Base-by-base conservation (phyloP, 2,113 vertebrate species). In the Daphoenositta chrysoptera region DNA sequence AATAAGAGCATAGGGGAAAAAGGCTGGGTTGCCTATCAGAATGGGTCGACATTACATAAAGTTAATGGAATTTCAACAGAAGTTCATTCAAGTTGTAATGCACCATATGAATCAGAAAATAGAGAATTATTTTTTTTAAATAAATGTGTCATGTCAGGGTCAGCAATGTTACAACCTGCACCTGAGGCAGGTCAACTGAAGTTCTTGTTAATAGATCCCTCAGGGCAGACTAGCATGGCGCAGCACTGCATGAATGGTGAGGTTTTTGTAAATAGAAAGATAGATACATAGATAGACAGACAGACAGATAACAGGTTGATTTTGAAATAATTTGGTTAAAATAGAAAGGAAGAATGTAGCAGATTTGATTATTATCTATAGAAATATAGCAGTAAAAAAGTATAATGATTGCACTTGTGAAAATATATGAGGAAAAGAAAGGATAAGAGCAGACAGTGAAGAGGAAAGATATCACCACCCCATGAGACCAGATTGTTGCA, bases 251-350 rank as follows among this genome's bases (percentile, higher is more conserved):
- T 44, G 15, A 33, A 65, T 30, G 9, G 27, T 31, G 14, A 24
- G 6, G 4, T 10, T 64, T 71, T 56, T 40, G 58, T 20, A 44
- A 51, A 60, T 30, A 51, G 56, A 81, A 10, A 23, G 19, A 16
- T 4, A 30, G 33, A 16, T 5, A 30, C 26, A 44, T 7, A 56
- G 27, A 24, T 3, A n/a, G 23, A 44, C 1, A 23, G n/a, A 48
- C 2, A 21, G n/a, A 18, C 0, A 28, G 24, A 19, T 0, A 28
- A 33, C 8, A 40, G n/a, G 14, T 19, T 81, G 33, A 51, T 51
- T 58, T 66, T n/a, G 23, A 33, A 66, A 73, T 15, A 37, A 58
- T 66, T 81, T 58, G 10, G 9, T 45, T 73, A 23, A 44, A 66
- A 66, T 20, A 1, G 19, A 66, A 58, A 65, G 11, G 8, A 72